phyloP scores from a whole-genome alignment of 1,140 invertebrate genomes.

The Pinna nobilis region DNA sequence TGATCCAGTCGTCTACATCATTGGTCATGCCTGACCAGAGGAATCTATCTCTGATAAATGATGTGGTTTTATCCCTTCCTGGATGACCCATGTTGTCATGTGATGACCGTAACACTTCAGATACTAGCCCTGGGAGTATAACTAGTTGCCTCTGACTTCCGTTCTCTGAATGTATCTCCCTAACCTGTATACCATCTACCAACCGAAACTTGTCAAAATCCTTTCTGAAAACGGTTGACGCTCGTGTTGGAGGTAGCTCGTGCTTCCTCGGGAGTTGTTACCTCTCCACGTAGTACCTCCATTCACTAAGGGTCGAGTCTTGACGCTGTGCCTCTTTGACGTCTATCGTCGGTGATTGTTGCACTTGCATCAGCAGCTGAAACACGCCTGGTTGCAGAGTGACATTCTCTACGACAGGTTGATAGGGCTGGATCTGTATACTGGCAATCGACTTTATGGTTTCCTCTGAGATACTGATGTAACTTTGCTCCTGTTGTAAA shows the following conservation, averaged over 20 bases:
- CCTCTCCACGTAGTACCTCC: background rate
- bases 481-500: background rate
- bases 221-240: background rate
- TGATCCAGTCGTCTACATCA: slow-evolving; percentile 36
- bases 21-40: slow-evolving; percentile 32
- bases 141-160: slow-evolving; percentile 12
- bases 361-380: background rate
- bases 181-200: background rate
- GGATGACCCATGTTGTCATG: slow-evolving; percentile 37
- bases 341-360: background rate
- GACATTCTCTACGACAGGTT: background rate
- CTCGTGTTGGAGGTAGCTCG: background rate
- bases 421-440: background rate
- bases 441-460: background rate
- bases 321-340: background rate
- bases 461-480: background rate
- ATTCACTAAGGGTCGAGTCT: background rate
- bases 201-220: background rate
- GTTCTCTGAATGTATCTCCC: background rate
- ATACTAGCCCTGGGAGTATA: background rate
- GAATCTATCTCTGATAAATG: slow-evolving; percentile 20
- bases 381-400: background rate
- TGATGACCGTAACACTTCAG: slow-evolving; percentile 13
- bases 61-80: slow-evolving; percentile 16
- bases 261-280: background rate